A percentile compares a stretch with the other conserved stretches of the same genome.
Evolutionary conservation across 2,888 invertebrate species (phyloP).

Genomic region (Protodeltote pygarga): DNA sequence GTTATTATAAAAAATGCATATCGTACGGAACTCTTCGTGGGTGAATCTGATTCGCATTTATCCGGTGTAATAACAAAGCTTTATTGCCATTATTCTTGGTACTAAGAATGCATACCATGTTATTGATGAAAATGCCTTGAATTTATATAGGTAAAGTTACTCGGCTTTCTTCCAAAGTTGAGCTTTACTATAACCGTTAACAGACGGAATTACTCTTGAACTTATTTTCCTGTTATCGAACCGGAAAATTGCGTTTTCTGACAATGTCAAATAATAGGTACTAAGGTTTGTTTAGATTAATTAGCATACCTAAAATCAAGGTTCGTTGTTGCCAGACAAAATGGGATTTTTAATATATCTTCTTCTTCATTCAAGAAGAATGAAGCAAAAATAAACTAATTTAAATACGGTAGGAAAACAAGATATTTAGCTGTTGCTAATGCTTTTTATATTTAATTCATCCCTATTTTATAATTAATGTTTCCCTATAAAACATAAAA

Average conservation of each 20-base stretch:
- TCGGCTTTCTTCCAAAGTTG: slow-evolving; percentile 9
- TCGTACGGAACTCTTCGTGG: no score
- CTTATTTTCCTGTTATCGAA: slow-evolving; percentile 23
- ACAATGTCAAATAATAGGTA: slow-evolving; percentile 33
- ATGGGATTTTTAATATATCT: no score
- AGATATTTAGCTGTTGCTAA: no score
- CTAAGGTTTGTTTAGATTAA: slow-evolving; percentile 24
- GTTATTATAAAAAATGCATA: no score
- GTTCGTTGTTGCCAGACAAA: slow-evolving; percentile 15
- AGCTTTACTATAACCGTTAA: slow-evolving; percentile 18
- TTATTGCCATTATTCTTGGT: slow-evolving; percentile 39
- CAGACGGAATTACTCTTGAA: slow-evolving; percentile 14
- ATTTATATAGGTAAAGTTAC: slow-evolving; percentile 15
- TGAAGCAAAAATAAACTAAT: no score
- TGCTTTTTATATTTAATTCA: no score
- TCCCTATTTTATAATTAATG: no score
- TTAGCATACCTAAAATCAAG: slow-evolving; percentile 29
- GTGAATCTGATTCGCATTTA: no score
- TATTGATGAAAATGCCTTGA: slow-evolving; percentile 19
- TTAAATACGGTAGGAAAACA: no score
- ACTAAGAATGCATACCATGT: slow-evolving; percentile 22
- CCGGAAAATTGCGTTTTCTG: slow-evolving; percentile 34
- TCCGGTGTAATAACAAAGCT: no score
- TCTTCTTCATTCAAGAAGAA: no score
- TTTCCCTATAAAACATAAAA: neutral